A percentile compares a stretch with the other conserved stretches of the same genome.
Conservation (phyloP, 2,888 invertebrate species). For the Lepidochrysops patricia region DNA sequence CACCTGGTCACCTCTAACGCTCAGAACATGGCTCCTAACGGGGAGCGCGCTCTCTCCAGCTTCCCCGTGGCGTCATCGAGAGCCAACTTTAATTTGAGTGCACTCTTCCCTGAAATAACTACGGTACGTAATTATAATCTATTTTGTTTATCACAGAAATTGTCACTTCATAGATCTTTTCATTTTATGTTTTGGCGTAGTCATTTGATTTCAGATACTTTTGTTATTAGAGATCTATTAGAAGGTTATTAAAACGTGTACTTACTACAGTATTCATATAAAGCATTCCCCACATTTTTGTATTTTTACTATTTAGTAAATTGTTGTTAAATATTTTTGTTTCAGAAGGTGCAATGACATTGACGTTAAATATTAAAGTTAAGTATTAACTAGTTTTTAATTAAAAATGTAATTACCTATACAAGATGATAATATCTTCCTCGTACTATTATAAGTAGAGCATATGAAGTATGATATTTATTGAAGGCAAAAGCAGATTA, state of each 20-base stretch:
- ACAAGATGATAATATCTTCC: not conserved
- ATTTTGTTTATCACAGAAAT: too few species aligned
- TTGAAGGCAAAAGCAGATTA: not conserved
- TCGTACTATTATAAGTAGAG: not conserved
- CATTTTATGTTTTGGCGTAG: too few species aligned
- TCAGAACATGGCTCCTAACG: slow-evolving; percentile 49
- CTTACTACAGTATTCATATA: not conserved
- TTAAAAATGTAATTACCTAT: not conserved
- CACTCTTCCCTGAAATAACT: slow-evolving; percentile 89
- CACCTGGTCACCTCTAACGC: slow-evolving; percentile 58
- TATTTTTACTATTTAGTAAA: not conserved
- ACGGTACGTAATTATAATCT: slow-evolving; percentile 48
- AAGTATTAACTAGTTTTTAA: not conserved
- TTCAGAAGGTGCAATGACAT: slow-evolving; percentile 65
- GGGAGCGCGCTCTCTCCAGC: slow-evolving; percentile 48
- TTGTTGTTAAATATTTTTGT: slow-evolving; percentile 27
- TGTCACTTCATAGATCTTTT: too few species aligned
- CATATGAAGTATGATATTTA: not conserved
- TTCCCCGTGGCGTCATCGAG: slow-evolving; percentile 61
- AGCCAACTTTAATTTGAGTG: slow-evolving; percentile 87
- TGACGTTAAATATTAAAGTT: slow-evolving; percentile 6
- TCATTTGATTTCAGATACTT: too few species aligned
- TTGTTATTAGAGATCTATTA: too few species aligned
- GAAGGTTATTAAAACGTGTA: too few species aligned
- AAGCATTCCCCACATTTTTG: not conserved